Evolutionary conservation across 2,797 vertebrate genomes (phyloP), one percentile per base, ranked within the genome.

Genomic region (Nannoperca australis): DNA sequence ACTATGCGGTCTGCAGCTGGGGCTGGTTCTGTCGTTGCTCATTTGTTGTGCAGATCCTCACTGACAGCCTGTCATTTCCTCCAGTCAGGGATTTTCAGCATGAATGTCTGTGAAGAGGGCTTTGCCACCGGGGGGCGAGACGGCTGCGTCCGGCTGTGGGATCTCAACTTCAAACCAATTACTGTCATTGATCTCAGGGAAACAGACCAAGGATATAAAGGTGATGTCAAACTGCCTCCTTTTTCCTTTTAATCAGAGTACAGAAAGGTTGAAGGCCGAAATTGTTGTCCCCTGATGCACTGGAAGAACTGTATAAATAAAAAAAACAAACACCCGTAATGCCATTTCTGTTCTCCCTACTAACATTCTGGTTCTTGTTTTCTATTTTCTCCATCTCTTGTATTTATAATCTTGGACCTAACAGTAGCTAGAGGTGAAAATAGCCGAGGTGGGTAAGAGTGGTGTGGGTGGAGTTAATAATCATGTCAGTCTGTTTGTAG

Each of bases 151-250:
- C 97, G 98, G 78, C 93, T 99, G 88, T 99, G 98, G 98, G 98
- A 99, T 95, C 96, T 98, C 95, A 98, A 95, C 96, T 99, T 99
- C 96, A 99, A 99, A 96, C 97, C 98, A 92, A 99, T 99, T 95
- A 99, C 98, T 94, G 97, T 98, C 96, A 99, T 99, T 94, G 98
- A 99, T 95, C 98, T 99, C 97, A 98, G 97, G 97, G 98, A 99
- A 97, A 99, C 98, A 89, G 98, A 99, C 91, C 98, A 99, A 91
- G 98, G 98, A 89, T 99, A 99, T 93, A 99, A 99, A 98, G 98
- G 98, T 99, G 96, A 97, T 84, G 83, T 86, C 80, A 79, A 78
- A 78, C 66, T 20, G 51, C 64, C 64, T 72, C 12, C 7, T 38
- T n/a, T 74, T 53, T 24, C 12, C 49, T 20, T 81, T 86, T 82